phyloP scores from a whole-genome alignment of 2,888 invertebrate genomes.

The Beris morrisii region DNA sequence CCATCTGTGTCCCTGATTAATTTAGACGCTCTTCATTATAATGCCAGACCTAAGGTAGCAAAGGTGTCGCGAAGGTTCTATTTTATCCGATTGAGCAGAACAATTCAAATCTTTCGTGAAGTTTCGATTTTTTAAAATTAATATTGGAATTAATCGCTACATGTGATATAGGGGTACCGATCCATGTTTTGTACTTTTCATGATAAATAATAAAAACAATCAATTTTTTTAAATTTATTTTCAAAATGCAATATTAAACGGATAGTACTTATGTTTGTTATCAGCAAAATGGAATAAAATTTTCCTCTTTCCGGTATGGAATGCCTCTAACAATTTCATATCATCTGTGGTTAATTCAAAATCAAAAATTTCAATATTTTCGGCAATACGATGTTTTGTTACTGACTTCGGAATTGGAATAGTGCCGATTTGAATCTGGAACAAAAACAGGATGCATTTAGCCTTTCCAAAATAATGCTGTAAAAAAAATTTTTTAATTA shows the following conservation, averaged over 20 bases:
- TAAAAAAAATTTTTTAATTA: constrained; percentile 56
- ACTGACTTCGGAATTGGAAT: constrained; percentile 64
- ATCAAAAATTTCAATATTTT: constrained; percentile 63
- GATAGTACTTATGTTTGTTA: constrained; percentile 48
- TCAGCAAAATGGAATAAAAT: constrained; percentile 47
- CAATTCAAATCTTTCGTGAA: too few relatives aligned
- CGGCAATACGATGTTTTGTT: constrained; percentile 58
- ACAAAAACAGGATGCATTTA: constrained; percentile 40
- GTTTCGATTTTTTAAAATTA: too few relatives aligned
- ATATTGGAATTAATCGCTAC: too few relatives aligned
- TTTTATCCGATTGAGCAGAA: too few relatives aligned
- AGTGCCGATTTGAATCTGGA: constrained; percentile 59
- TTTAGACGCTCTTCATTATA: too few relatives aligned
- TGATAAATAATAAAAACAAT: too few relatives aligned
- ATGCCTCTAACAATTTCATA: constrained; percentile 57
- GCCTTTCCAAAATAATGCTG: constrained; percentile 46
- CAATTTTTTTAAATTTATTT: neutral
- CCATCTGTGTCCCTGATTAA: too few relatives aligned
- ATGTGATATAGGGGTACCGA: too few relatives aligned
- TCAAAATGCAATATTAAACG: constrained; percentile 49
- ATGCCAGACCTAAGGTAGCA: too few relatives aligned
- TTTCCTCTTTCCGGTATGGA: constrained; percentile 54
- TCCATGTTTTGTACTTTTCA: too few relatives aligned
- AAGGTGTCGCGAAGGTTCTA: too few relatives aligned
- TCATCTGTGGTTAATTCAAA: constrained; percentile 61